phyloP scores from a whole-genome alignment of 1,140 invertebrate genomes.

The Armadillidium nasatum region DNA sequence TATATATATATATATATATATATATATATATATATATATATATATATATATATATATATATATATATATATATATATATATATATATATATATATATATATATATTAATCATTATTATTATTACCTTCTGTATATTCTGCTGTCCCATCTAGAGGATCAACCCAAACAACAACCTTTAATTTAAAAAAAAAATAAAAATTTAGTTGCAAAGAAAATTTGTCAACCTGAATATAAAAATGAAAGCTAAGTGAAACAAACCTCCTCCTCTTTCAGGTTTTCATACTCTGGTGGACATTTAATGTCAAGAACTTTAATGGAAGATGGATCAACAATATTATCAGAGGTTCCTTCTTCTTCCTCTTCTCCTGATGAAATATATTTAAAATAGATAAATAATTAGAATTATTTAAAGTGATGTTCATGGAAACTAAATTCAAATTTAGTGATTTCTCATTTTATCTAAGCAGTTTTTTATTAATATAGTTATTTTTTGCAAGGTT shows the following conservation, averaged over 20 bases:
- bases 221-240: not conserved
- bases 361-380: constrained; percentile 20
- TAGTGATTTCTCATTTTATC: too few species aligned
- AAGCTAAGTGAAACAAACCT: constrained; percentile 7
- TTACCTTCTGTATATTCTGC: constrained; percentile 83
- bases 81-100: too few species aligned
- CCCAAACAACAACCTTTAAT: constrained; percentile 66
- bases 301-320: not conserved
- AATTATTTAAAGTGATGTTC: not conserved
- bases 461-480: too few species aligned
- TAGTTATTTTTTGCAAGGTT: too few species aligned
- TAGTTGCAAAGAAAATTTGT: too few species aligned
- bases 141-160: constrained; percentile 97
- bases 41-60: not conserved
- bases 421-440: too few species aligned
- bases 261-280: constrained; percentile 28
- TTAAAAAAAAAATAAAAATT: constrained; percentile 21
- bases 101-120: too few species aligned
- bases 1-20: not conserved
- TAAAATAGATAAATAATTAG: not conserved
- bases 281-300: constrained; percentile 29
- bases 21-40: not conserved
- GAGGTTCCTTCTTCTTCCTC: constrained; percentile 18
- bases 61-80: too few species aligned
- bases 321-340: constrained; percentile 29